Base-by-base conservation (phyloP, 2,797 vertebrate species). In the Selene dorsalis region DNA sequence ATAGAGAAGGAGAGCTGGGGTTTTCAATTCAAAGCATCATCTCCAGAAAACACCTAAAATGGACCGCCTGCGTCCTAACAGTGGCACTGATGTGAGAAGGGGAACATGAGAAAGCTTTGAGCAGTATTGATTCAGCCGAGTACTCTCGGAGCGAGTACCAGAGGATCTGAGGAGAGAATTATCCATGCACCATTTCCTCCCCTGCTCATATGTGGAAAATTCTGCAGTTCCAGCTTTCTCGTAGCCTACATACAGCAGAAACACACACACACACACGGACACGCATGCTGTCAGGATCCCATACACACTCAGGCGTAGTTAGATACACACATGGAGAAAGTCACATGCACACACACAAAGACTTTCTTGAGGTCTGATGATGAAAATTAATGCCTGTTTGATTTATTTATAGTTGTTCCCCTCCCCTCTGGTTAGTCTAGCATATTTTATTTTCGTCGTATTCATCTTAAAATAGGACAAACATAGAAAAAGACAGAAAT, bases 111-210 rank as follows among this genome's bases (percentile, higher is more conserved):
- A 92, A 93, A 93, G 92, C 92, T 93, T 89, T 92, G 91, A 93
- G 89, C 88, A 66, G 73, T 92, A 93, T 92, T 90, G 92, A 92
- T 92, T 92, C 87, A 92, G 91, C 86, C 53, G 78, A 91, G 87
- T 85, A 89, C 85, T 92, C 90, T 90, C 72, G 1, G 71, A 83
- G 87, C 73, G 60, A 87, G 86, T 80, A 91, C 84, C 84, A 89
- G 88, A 90, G 86, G 90, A 92, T 92, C 89, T 91, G 88, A 88
- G 78, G 92, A 86, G 85, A 89, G 90, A 93, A 93, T 94, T 93
- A 93, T 92, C 92, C 91, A 93, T 91, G 92, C 92, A 93, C 89
- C 91, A 93, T 94, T 93, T 93, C 92, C 90, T 88, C 86, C 80
- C 61, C 69, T 85, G 69, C 80, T 89, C 89, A 87, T 84, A 80